Evolutionary conservation across 2,797 vertebrate genomes (phyloP).

Genomic region (Carcharodon carcharias): DNA sequence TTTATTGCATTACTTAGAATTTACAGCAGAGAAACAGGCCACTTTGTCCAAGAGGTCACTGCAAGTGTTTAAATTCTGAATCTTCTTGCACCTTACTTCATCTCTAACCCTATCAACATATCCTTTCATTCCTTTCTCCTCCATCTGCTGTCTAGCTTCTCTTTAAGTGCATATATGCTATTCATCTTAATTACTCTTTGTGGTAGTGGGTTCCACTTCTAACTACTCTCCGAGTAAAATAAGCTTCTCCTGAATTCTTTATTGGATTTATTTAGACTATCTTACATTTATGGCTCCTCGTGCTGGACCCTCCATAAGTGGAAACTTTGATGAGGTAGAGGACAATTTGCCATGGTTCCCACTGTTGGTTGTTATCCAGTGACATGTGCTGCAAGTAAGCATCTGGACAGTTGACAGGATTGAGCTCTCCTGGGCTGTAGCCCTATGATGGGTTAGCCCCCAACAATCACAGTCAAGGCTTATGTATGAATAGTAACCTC

Average conservation of each 20-base stretch:
- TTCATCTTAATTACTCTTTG: not conserved
- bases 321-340: not conserved
- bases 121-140: not conserved
- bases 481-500: not conserved
- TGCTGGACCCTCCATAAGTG: not conserved
- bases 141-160: too few species aligned
- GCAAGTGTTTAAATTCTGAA: not conserved
- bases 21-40: not conserved
- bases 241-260: not conserved
- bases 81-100: not conserved
- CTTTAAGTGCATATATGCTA: not conserved
- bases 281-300: not conserved
- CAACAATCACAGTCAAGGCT: not conserved
- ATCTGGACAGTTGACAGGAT: not conserved
- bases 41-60: not conserved
- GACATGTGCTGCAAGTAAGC: not conserved
- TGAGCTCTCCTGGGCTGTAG: not conserved
- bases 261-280: not conserved
- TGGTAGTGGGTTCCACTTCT: not conserved
- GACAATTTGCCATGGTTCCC: not conserved
- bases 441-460: not conserved
- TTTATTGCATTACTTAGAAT: not conserved
- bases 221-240: not conserved
- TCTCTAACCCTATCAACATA: not conserved
- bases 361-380: not conserved